Conservation (phyloP, 2,888 invertebrate species). For the Agapostemon virescens region DNA sequence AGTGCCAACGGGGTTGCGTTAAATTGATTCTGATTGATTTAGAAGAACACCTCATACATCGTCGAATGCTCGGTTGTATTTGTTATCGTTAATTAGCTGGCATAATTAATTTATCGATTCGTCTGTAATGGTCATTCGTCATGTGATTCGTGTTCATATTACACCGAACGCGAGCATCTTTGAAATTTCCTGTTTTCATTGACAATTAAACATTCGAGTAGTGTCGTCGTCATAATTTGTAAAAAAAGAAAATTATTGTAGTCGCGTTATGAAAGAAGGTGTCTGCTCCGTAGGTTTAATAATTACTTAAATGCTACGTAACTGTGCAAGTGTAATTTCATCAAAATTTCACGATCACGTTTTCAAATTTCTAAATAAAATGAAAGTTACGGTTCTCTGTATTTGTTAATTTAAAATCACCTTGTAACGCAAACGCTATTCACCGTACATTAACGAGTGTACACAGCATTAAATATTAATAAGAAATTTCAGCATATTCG, state of each 20-base stretch:
- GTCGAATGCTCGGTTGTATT: background rate
- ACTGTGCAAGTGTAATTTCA: too few relatives aligned
- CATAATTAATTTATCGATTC: background rate
- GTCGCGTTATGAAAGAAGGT: background rate
- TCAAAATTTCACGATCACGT: too few relatives aligned
- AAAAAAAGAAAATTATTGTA: too few relatives aligned
- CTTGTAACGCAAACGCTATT: too few relatives aligned
- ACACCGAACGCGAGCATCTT: background rate
- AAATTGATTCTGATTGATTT: constrained; percentile 23
- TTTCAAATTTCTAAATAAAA: too few relatives aligned
- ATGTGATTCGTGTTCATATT: too few relatives aligned
- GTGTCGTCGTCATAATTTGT: background rate
- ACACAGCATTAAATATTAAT: too few relatives aligned
- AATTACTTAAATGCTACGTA: too few relatives aligned
- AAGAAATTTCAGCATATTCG: too few relatives aligned
- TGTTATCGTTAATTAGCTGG: background rate
- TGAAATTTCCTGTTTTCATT: background rate
- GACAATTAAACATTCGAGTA: background rate
- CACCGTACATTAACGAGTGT: too few relatives aligned
- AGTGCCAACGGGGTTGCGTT: background rate
- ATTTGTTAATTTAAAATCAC: too few relatives aligned
- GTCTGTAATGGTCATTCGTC: background rate
- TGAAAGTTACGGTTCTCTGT: too few relatives aligned
- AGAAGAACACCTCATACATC: background rate
- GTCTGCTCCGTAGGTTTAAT: background rate